A percentile compares a stretch with the other conserved stretches of the same genome.
Conservation (phyloP, 2,113 vertebrate genomes). For the Cheilinus undulatus region DNA sequence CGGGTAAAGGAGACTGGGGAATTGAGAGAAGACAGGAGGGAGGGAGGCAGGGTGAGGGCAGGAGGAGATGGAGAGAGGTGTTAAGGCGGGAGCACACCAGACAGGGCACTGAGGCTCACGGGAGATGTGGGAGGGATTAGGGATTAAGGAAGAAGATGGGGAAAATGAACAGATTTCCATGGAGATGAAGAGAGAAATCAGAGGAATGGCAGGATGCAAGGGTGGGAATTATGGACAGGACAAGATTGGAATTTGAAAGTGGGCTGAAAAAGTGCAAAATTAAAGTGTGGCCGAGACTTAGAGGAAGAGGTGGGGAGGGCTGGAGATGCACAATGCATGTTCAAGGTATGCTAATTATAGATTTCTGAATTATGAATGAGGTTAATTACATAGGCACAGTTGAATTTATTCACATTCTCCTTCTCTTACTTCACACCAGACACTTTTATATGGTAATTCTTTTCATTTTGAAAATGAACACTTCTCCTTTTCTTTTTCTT, state of each 20-base stretch:
- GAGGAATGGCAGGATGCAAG: conserved; percentile 53
- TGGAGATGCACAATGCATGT: conserved; percentile 37
- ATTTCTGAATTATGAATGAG: conserved; percentile 80
- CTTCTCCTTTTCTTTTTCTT: conserved; percentile 4
- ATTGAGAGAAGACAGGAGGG: conserved; percentile 19
- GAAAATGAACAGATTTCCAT: conserved; percentile 66
- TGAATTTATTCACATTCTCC: conserved; percentile 57
- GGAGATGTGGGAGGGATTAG: conserved; percentile 65
- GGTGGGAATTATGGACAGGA: conserved; percentile 37
- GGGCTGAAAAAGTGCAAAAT: conserved; percentile 41
- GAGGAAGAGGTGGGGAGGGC: conserved; percentile 15
- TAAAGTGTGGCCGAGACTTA: conserved; percentile 30
- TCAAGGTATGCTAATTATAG: conserved; percentile 71
- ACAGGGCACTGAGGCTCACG: conserved; percentile 50
- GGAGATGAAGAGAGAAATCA: conserved; percentile 65
- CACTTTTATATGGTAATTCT: conserved; percentile 64
- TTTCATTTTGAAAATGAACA: conserved; percentile 34
- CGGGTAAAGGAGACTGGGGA: conserved; percentile 58
- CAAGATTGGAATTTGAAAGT: conserved; percentile 22
- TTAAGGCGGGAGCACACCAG: conserved; percentile 39
- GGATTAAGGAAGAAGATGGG: conserved; percentile 65
- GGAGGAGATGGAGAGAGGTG: conserved; percentile 56
- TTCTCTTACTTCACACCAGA: conserved; percentile 39
- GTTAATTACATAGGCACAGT: conserved; percentile 68
- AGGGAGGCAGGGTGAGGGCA: conserved; percentile 16